phyloP scores from a whole-genome alignment of 1,140 invertebrate species.

The Telenomus remus region DNA sequence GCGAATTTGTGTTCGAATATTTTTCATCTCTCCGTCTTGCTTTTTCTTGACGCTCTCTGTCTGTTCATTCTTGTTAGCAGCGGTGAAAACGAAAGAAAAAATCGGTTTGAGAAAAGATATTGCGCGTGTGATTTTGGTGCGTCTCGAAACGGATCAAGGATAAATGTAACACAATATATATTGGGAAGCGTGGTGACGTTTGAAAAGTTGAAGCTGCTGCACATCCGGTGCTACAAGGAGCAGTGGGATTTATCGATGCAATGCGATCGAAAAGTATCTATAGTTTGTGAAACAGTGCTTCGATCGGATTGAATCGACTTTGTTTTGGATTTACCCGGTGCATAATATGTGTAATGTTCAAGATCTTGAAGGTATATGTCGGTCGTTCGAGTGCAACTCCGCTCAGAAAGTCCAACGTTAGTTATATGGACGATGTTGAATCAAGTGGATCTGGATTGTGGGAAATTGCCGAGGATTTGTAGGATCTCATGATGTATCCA shows the following conservation, averaged over 20 bases:
- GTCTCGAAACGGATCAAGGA: slow-evolving; percentile 48
- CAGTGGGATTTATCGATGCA: slow-evolving; percentile 51
- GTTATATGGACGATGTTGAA: slow-evolving; percentile 8
- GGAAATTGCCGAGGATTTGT: slow-evolving; percentile 20
- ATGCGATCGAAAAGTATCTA: slow-evolving; percentile 43
- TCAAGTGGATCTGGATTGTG: slow-evolving; percentile 19
- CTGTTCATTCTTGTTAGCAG: not conserved
- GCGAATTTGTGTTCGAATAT: slow-evolving; percentile 13
- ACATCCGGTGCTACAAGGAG: slow-evolving; percentile 53
- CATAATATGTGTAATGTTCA: slow-evolving; percentile 43
- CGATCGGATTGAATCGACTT: slow-evolving; percentile 21
- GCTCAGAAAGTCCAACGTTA: no score
- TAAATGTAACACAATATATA: slow-evolving; percentile 55
- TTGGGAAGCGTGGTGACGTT: slow-evolving; percentile 54
- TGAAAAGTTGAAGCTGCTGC: slow-evolving; percentile 55
- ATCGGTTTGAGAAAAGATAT: slow-evolving; percentile 19
- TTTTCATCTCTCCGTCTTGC: not conserved
- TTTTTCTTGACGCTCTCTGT: not conserved
- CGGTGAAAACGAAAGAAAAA: slow-evolving; percentile 8
- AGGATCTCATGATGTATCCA: not conserved
- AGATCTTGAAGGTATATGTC: slow-evolving; percentile 11
- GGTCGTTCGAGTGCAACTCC: slow-evolving; percentile 8
- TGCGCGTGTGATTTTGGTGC: slow-evolving; percentile 20
- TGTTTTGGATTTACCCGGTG: slow-evolving; percentile 40
- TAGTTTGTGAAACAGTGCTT: slow-evolving; percentile 44